Evolutionary conservation across 2,888 invertebrate genomes (phyloP), one percentile per base, ranked within the genome.

Genomic region (Drosophila fungiperda): DNA sequence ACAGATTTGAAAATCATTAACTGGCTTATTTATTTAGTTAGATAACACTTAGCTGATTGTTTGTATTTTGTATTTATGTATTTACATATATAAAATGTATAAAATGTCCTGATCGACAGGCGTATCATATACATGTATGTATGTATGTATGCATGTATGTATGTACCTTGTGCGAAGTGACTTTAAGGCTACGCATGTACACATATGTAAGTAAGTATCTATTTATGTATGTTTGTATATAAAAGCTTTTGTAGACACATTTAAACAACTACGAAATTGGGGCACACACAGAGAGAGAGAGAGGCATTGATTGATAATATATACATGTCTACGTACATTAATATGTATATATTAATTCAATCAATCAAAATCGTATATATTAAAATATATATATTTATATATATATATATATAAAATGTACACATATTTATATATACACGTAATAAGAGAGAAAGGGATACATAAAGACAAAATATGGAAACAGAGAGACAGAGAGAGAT

Each of bases 211-310:
- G 48, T 58, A 36, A 48, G 33, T 42, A 45, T 38, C 59, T 74
- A 68, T 62, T 48, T 45, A 55, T 58, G 58, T 49, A 45, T 71
- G 50, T 62, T 23, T 15, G 15, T 45, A 45, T 45, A 40, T 68
- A 42, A 52, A 52, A 57, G 70, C 45, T 49, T 65, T 68, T 36
- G 62, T 57, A 58, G 57, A 42, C 54, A 74, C 73, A 74, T 60
- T 69, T 49, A 9, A 59, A 68, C 42, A 68, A 63, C 36, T 62
- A 42, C 50, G 61, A 17, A n/a, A 53, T 52, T 64, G 42, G 36
- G 71, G 57, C 57, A 63, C 57, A 68, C 40, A 67, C 32, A 67
- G 59, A 49, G 8, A 49, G 38, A 67, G 63, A 50, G 52, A 68
- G 42, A 68, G 63, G 32, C 45, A 63, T 49, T 48, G 38, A 63